Evolutionary conservation across 2,113 vertebrate species (phyloP), one percentile per base, ranked within the genome.

Genomic region (Chinchilla lanigera): DNA sequence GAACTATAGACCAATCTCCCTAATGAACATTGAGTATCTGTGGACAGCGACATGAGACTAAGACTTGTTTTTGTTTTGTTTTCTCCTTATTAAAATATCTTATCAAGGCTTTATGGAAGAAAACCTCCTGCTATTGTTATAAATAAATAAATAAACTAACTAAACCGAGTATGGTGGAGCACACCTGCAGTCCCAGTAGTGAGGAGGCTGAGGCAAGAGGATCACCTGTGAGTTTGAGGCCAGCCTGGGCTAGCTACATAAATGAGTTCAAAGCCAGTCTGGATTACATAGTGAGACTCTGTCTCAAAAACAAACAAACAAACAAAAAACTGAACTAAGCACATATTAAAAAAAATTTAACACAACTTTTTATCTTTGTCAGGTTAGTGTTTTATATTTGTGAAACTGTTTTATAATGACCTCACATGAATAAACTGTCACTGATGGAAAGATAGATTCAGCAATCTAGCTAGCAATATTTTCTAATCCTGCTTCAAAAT

Each of bases 41-140:
- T 99, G 98, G 98, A 98, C 99, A 98, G 99, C 99, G 99, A 99
- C 98, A 98, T 99, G 98, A 98, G 98, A 99, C 98, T 99, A 98
- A 99, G 98, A 98, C 98, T 98, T 86, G 85, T 54, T 92, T 86
- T 78, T 61, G 41, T 56, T 67, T 84, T 58, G 67, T 73, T 82
- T 88, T 99, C 98, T 98, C 98, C 98, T 99, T 98, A 99, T 99
- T 99, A 99, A 99, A 99, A 98, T 98, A 98, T 95, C 95, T 98
- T 96, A 97, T 98, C 98, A 98, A 98, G 99, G 98, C 98, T 99
- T 99, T 98, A 98, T 98, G 98, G 98, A 98, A 97, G 98, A 98
- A 93, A 97, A 93, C 94, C 97, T 98, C 88, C 94, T 98, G 95
- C 96, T 98, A 98, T 98, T 94, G 0, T 98, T 98, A 89, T 98